Evolutionary conservation across 1,140 invertebrate genomes (phyloP), one percentile per base, ranked within the genome.

Genomic region (Cepaea nemoralis): DNA sequence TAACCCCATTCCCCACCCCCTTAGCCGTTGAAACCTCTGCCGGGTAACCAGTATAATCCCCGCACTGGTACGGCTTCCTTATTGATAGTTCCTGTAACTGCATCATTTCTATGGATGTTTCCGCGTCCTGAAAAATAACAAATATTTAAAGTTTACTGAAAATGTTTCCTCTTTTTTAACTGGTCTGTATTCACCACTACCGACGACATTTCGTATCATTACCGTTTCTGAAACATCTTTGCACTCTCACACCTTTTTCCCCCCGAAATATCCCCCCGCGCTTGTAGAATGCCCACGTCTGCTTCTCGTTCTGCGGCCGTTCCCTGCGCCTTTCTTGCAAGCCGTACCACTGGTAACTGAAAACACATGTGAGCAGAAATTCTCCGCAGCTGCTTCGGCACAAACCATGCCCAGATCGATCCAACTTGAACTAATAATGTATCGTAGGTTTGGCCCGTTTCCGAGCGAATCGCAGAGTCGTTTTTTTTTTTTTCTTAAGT

Each of bases 351-450:
- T 16, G n/a, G 40, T 74, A 74, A 74, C 71, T 40, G 37, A 74
- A 74, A 74, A 48, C 71, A 74, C 42, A 48, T 74, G 71, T 74
- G 39, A 24, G 71, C 10, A 16, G 42, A 74, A 74, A 63, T 74
- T 48, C 35, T 16, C 33, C 71, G 14, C 71, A 74, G 71, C 40
- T 74, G 71, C 14, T 42, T 63, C 33, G 22, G 39, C 40, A 22
- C 19, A 33, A 24, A 48, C 71, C 39, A 22, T 8, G 71, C 6
- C 71, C 31, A 74, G n/a, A 74, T 74, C 42, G 71, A 74, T 74
- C n/a, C 71, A 42, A 74, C 42, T 33, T 74, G 71, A 74, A 74
- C 71, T 74, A 74, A 74, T 74, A 42, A 74, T 42, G 37, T 48
- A 24, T 50, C 27, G 71, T 40, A 24, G 45, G 70, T 3, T 27